Conservation (phyloP, 37 sponge, comb jelly and placozoan species). For the Corticium candelabrum region DNA sequence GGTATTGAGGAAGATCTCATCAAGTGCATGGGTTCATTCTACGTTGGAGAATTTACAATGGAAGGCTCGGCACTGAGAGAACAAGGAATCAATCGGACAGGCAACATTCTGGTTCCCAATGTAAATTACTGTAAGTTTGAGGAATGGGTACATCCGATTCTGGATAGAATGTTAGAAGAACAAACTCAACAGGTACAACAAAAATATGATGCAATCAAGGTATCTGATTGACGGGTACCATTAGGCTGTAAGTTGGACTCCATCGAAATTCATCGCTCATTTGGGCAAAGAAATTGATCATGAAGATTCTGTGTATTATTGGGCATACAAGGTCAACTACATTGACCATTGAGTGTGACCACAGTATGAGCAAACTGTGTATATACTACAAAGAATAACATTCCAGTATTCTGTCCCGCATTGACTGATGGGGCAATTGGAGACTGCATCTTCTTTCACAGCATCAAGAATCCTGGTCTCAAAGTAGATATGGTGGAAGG, state of each 20-base stretch:
- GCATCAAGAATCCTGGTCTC: slow-evolving; percentile 83
- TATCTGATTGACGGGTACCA: no score
- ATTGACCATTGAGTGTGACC: no score
- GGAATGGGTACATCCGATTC: slow-evolving; percentile 84
- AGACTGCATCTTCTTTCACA: slow-evolving; percentile 92
- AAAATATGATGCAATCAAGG: no score
- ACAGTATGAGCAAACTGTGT: no score
- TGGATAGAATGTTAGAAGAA: slow-evolving; percentile 69
- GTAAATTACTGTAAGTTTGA: slow-evolving; percentile 94
- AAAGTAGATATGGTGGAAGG: slow-evolving; percentile 87
- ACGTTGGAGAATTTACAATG: slow-evolving; percentile 78
- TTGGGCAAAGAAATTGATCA: slow-evolving; percentile 85
- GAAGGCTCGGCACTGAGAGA: slow-evolving; percentile 57
- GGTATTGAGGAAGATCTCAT: slow-evolving; percentile 98
- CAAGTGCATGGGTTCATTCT: slow-evolving; percentile 85
- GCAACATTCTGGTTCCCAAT: slow-evolving; percentile 91
- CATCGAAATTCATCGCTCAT: slow-evolving; percentile 77
- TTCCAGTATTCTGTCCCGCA: slow-evolving; percentile 97
- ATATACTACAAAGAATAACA: slow-evolving; percentile 98
- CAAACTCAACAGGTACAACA: slow-evolving; percentile 63
- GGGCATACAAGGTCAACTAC: slow-evolving; percentile 76
- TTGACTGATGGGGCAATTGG: slow-evolving; percentile 95
- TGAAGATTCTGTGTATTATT: slow-evolving; percentile 88
- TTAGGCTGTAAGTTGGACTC: slow-evolving; percentile 73
- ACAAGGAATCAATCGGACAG: slow-evolving; percentile 89